These are phyloP conservation scores for Pseudolycoriella hygida DNA, from an alignment of 2,888 invertebrate species.

Conservation along the genomic window DNA sequence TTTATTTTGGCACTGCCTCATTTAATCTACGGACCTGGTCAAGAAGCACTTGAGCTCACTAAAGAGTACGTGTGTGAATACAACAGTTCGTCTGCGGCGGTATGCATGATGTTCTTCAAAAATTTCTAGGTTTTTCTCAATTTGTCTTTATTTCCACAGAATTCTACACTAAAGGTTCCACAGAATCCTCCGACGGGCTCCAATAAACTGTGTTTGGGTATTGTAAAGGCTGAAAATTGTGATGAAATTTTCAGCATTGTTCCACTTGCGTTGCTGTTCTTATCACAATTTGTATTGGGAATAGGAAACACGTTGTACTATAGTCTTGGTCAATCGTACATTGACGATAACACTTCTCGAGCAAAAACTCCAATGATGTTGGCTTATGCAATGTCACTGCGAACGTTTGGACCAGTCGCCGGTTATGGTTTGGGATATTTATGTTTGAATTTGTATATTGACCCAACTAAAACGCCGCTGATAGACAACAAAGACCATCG, in stretches of 20 bases:
- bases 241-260: slow-evolving; percentile 14
- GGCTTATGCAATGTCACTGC: slow-evolving; percentile 24
- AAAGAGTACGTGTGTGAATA: slow-evolving; percentile 19
- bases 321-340: slow-evolving; percentile 45
- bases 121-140: slow-evolving; percentile 13
- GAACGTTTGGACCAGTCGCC: slow-evolving; percentile 34
- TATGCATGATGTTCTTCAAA: slow-evolving; percentile 18
- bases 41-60: slow-evolving; percentile 25
- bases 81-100: neutral
- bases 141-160: too few species aligned
- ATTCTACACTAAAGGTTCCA: too few species aligned
- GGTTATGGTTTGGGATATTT: slow-evolving; percentile 36
- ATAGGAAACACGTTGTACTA: slow-evolving; percentile 48
- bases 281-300: slow-evolving; percentile 50
- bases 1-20: slow-evolving; percentile 41
- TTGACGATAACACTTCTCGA: slow-evolving; percentile 50
- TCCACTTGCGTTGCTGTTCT: slow-evolving; percentile 40
- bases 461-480: slow-evolving; percentile 38
- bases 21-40: slow-evolving; percentile 41
- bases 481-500: slow-evolving; percentile 35
- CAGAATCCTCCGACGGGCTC: too few species aligned
- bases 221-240: slow-evolving; percentile 27
- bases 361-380: slow-evolving; percentile 43
- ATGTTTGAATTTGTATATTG: slow-evolving; percentile 38
- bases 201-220: slow-evolving; percentile 8